Evolutionary conservation across 2,797 vertebrate species (phyloP).

Genomic region (Xenopus petersii): DNA sequence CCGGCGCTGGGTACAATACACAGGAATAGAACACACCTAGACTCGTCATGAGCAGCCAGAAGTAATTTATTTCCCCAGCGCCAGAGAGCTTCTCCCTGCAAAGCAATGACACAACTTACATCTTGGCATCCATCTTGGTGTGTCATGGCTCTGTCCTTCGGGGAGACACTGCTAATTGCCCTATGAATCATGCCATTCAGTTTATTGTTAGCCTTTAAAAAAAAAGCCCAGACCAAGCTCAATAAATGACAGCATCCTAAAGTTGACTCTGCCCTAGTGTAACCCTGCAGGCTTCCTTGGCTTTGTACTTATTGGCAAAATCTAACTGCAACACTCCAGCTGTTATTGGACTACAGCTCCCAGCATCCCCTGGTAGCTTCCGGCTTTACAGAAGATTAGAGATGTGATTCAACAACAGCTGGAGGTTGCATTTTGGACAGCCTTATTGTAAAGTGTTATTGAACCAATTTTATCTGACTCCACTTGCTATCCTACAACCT

Average conservation of each 20-base stretch:
- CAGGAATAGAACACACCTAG: conserved; percentile 36
- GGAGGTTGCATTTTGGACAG: no score
- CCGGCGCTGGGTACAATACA: neutral
- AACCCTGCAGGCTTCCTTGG: neutral
- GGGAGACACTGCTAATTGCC: conserved; percentile 28
- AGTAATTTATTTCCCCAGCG: conserved; percentile 8
- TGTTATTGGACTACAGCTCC: no score
- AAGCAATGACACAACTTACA: conserved; percentile 25
- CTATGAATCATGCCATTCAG: conserved; percentile 40
- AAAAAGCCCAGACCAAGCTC: conserved; percentile 6
- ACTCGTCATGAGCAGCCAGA: conserved; percentile 27
- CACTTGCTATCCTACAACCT: no score
- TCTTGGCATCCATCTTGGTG: conserved; percentile 8
- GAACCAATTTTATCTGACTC: no score
- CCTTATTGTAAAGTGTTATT: no score
- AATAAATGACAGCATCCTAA: conserved; percentile 26
- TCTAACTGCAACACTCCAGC: no score
- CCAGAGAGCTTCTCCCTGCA: conserved; percentile 4
- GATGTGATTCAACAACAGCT: no score
- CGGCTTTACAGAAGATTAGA: no score
- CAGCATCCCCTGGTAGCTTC: no score
- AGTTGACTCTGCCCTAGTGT: conserved; percentile 6
- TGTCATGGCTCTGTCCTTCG: conserved; percentile 16
- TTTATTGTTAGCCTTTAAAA: conserved; percentile 34
- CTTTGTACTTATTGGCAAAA: no score